A percentile compares a stretch with the other conserved stretches of the same genome.
phyloP scores from a whole-genome alignment of 2,113 vertebrate genomes.

The Aspidoscelis tigris region DNA sequence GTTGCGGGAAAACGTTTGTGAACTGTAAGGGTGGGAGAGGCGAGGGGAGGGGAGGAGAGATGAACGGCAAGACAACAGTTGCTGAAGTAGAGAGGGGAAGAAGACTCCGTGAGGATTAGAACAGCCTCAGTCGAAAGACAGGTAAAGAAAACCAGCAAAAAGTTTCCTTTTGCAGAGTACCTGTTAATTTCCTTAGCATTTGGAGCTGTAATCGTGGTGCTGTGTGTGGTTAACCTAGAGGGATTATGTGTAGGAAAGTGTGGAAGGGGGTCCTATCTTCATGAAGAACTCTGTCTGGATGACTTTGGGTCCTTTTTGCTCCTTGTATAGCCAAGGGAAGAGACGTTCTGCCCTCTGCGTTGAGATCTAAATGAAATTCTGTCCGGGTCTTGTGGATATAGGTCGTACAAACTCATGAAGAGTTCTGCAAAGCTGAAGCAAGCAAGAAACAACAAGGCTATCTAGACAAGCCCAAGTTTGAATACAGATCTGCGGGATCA shows the following conservation, averaged over 20 bases:
- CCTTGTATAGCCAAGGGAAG: neutral
- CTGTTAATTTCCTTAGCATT: neutral
- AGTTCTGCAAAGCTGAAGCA: neutral
- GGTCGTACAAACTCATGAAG: neutral
- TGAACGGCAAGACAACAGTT: neutral
- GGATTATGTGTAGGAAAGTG: neutral
- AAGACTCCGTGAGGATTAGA: neutral
- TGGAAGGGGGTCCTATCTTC: neutral
- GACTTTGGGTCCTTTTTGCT: neutral
- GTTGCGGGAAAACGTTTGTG: neutral
- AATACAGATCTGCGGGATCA: neutral
- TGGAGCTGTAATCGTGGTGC: neutral
- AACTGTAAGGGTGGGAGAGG: neutral
- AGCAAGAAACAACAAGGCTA: neutral
- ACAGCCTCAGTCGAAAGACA: neutral
- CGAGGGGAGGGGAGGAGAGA: neutral
- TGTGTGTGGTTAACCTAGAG: neutral
- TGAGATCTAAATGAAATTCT: slow-evolving; percentile 22
- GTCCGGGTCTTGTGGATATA: neutral
- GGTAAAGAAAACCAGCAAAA: neutral
- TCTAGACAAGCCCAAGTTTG: neutral
- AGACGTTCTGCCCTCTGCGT: neutral
- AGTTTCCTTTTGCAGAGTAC: neutral
- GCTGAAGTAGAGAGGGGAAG: neutral
- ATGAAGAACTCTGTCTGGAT: neutral